phyloP scores from a whole-genome alignment of 2,113 vertebrate genomes.

The Chrysochloris asiatica region DNA sequence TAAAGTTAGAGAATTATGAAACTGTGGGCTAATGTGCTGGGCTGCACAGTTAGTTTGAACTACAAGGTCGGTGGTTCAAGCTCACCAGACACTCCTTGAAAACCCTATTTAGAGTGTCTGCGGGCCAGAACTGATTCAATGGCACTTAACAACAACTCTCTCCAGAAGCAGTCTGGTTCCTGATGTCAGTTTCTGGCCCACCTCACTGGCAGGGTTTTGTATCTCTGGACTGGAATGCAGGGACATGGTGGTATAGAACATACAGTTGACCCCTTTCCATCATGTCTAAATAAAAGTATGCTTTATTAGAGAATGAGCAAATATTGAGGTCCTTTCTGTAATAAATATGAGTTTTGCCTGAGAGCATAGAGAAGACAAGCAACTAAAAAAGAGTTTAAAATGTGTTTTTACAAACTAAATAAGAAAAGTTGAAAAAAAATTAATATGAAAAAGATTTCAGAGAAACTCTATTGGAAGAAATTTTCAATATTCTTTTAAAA shows the following conservation, averaged over 20 bases:
- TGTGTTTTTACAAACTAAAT: constrained; percentile 16
- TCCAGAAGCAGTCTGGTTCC: not conserved
- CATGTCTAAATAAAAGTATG: not conserved
- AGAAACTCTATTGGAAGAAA: not conserved
- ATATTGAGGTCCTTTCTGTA: not conserved
- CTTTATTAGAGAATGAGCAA: not conserved
- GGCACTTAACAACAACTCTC: not conserved
- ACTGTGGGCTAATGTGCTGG: no score
- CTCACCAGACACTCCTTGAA: no score
- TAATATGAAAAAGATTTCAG: not conserved
- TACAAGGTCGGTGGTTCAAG: no score
- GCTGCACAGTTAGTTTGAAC: no score
- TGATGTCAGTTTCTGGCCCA: not conserved
- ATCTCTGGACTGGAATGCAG: not conserved
- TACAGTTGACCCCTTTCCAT: not conserved
- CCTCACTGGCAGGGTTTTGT: not conserved
- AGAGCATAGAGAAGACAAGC: not conserved
- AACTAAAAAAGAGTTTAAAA: not conserved
- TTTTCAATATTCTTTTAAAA: constrained; percentile 16
- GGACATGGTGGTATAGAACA: not conserved
- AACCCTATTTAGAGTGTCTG: no score
- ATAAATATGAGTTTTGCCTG: not conserved
- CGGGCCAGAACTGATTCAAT: no score
- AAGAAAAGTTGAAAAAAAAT: not conserved
- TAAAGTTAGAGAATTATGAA: not conserved